Base-by-base conservation (phyloP, 2,113 vertebrate genomes). In the Indri indri region DNA sequence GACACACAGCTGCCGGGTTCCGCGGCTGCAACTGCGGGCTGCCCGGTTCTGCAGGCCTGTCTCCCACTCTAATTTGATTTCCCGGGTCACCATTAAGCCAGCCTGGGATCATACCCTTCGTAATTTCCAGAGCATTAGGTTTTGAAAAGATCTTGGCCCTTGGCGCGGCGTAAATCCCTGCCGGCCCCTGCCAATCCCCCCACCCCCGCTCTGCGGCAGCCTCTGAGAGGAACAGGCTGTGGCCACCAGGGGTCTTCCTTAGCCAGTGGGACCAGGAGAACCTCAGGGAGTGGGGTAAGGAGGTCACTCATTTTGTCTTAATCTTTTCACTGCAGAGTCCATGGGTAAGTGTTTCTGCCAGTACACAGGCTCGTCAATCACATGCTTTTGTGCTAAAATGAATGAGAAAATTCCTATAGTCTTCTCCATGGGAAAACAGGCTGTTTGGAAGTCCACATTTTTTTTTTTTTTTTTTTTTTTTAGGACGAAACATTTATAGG, bases 261-360 rank as follows among this genome's bases (percentile, higher is more conserved):
- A 73, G 59, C 17, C 32, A 9, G 13, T 32, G 77, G 37, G 40
- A n/a, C 37, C 32, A 68, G 18, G 37, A 57, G 23, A 16, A 3
- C 20, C 34, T 23, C 73, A 27, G 61, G 65, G 54, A n/a, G 0
- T 0, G 1, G 50, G 14, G 59, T 45, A 12, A 2, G 2, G 17
- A 74, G 20, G 10, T 7, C 14, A 22, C 18, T 76, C 22, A 9
- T 23, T 66, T 40, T 37, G 27, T 32, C 71, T 81, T 59, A 23
- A 32, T 77, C 52, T 66, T 79, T 59, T 50, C 25, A 23, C 54
- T 34, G 66, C 40, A 42, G 82, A 47, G 30, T 2, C 79, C 22
- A 63, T 4, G 0, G 10, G 6, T 34, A 52, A n/a, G 70, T 68
- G 57, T 66, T 42, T 71, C 66, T 50, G 27, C 8, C 10, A 50